Conservation (phyloP, 2,113 vertebrate species). For the Corythornis vintsioides region DNA sequence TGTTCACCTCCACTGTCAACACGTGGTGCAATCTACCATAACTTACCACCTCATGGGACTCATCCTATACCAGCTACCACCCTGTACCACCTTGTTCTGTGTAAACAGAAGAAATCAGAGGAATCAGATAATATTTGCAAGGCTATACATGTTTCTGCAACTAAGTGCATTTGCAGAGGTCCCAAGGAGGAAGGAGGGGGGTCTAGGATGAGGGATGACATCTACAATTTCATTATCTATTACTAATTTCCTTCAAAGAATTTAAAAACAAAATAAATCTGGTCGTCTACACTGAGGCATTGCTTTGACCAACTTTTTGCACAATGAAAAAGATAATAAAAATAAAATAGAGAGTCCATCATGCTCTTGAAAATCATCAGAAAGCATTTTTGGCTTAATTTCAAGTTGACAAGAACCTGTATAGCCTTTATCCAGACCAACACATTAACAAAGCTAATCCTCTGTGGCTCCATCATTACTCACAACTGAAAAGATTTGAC, state of each 20-base stretch:
- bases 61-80: no score
- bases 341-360: neutral
- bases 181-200: neutral
- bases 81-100: neutral
- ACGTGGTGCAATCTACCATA: no score
- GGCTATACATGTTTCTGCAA: neutral
- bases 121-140: neutral
- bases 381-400: neutral
- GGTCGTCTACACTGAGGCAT: neutral
- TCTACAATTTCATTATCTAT: neutral
- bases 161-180: neutral
- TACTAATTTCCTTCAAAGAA: neutral
- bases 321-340: rapidly evolving
- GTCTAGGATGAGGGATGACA: neutral
- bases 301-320: neutral
- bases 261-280: neutral
- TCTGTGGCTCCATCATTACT: neutral
- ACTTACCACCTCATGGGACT: no score
- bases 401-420: neutral
- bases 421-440: neutral
- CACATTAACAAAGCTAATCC: neutral
- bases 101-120: neutral
- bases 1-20: neutral
- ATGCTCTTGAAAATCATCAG: neutral
- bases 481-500: neutral